Evolutionary conservation across 2,113 vertebrate genomes (phyloP).

Genomic region (Melozone crissalis): DNA sequence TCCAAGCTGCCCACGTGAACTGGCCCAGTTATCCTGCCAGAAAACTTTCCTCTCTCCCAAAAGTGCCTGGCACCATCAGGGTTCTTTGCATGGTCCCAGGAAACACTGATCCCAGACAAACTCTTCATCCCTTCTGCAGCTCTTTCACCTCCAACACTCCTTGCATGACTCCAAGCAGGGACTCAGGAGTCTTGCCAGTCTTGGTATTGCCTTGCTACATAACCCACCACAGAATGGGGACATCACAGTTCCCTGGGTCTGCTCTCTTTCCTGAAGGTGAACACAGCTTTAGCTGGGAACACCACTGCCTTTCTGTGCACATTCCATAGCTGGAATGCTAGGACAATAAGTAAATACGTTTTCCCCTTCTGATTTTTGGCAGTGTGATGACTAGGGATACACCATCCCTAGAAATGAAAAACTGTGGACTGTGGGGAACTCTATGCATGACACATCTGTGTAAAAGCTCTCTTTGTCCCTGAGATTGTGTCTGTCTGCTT

Average conservation of each 20-base stretch:
- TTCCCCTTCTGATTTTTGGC: background rate
- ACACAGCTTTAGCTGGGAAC: background rate
- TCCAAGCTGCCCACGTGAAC: background rate
- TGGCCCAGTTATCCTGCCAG: background rate
- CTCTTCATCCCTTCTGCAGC: background rate
- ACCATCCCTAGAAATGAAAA: background rate
- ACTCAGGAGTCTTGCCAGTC: background rate
- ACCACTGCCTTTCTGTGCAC: background rate
- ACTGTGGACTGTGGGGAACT: background rate
- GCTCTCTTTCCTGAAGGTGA: background rate
- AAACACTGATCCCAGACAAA: background rate
- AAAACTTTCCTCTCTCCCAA: background rate
- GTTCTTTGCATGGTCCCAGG: background rate
- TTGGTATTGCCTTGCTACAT: background rate
- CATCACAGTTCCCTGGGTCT: background rate
- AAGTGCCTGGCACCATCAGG: too few species aligned
- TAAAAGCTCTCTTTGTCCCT: background rate
- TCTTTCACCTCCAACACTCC: background rate
- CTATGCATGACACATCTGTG: background rate
- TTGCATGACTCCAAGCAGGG: background rate
- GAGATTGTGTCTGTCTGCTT: background rate
- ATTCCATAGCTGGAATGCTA: background rate
- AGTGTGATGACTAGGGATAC: background rate
- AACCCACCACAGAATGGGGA: background rate
- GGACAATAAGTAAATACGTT: background rate